Base-by-base conservation (phyloP, 2,888 invertebrate species). In the Nomada ferruginata region DNA sequence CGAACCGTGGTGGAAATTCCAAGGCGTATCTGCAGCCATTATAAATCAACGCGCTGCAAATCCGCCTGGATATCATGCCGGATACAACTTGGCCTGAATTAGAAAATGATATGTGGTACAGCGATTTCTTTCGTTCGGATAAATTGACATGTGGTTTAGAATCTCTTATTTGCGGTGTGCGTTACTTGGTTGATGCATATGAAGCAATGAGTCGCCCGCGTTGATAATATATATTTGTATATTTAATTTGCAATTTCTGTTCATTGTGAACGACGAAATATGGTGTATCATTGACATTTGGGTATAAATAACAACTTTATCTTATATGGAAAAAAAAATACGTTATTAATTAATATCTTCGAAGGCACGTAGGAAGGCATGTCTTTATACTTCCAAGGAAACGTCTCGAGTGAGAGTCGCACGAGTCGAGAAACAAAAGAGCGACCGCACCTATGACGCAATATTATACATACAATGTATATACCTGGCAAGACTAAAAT, bases 1-100 rank as follows among this genome's bases (percentile, higher is more conserved):
- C 18, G 64, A 52, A 29, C 26, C 10, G 13, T 44, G 57, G 23
- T 44, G 57, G 26, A 52, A 29, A 65, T 59, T 59, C 47, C 59
- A 29, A 50, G 47, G 59, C 26, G 26, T 50, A 70, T 70, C 29
- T 50, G 47, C 47, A 4, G 26, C n/a, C 59, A 29, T 23, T 44
- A 70, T 47, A 59, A 70, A 70, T 70, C 59, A 70, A n/a, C 59
- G 26, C 7, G 57, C 18, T 44, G 44, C 57, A 57, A 57, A 69
- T 42, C 69, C 57, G 57, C 5, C 26, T 42, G 42, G 3, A 47
- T 57, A 44, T 4, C 18, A 55, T 11, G 1, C 2, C 23, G 26
- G 26, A 26, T 53, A 53, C 66, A 66, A 29, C n/a, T 57, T 57
- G 7, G 15, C 42, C 44, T 57, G 42, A 18, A 69, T 69, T 57